Evolutionary conservation across 2,888 invertebrate species (phyloP), one percentile per base, ranked within the genome.

Genomic region (Linnaemya vulpina): DNA sequence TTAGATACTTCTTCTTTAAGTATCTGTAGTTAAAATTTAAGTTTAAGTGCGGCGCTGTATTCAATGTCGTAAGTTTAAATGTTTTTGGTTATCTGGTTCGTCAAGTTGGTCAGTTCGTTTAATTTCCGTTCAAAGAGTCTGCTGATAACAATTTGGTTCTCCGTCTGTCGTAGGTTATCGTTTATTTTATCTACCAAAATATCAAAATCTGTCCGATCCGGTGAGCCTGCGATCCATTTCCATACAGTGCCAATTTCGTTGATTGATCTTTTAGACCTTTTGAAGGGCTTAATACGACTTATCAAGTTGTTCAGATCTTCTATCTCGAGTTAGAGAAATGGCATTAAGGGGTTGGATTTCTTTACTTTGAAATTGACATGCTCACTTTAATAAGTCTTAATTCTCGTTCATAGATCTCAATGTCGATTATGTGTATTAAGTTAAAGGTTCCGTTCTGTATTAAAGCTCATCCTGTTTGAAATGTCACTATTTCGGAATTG

Each of bases 121-220:
- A 55, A 13, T 55, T 55, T 55, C 11, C 55, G 22, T 25, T 55
- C 55, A 35, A 62, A 62, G 38, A 62, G 62, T 62, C 62, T 62
- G 38, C 40, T 62, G 11, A 62, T 38, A 13, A 25, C n/a, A 55
- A 55, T 55, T 55, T 55, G 55, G 38, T 62, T 62, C 10, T 62
- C 38, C 17, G 38, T 62, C 11, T 62, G 38, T 38, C 62, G 20
- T 63, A 63, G 8, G 20, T 43, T 65, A 17, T 65, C 22, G 22
- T 65, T 65, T 46, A 65, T 46, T 43, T 65, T 65, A 15, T 65
- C 63, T 65, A 46, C 25, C 43, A 46, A 60, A 65, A 65, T 65
- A 0, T 65, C 46, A n/a, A 65, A 65, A 7, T 46, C 63, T 43
- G 22, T 22, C 43, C 8, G n/a, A n/a, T n/a, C n/a, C n/a, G n/a